Conservation (phyloP, 1,140 invertebrate species). For the Lepidotrigona ventralis region DNA sequence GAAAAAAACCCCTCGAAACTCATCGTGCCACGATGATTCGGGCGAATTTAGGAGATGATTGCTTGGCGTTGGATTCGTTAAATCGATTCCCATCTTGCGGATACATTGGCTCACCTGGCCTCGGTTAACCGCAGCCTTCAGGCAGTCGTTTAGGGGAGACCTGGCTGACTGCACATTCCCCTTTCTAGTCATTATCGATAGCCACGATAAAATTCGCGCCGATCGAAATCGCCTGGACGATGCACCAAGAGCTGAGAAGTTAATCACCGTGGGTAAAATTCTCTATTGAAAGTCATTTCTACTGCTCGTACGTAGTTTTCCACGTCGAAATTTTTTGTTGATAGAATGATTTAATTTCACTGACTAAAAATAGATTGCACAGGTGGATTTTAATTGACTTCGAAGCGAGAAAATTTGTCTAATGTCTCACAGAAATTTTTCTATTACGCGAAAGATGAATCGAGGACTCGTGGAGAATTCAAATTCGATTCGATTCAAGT, state of each 20-base stretch:
- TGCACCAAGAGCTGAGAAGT: neutral
- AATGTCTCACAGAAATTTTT: no score
- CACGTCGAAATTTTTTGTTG: no score
- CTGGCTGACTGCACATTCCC: constrained; percentile 29
- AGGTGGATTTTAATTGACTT: no score
- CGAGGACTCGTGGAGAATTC: no score
- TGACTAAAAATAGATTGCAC: no score
- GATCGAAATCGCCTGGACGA: constrained; percentile 42
- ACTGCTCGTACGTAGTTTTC: constrained; percentile 27
- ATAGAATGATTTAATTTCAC: no score
- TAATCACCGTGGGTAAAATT: no score
- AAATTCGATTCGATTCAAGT: no score
- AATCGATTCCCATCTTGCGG: constrained; percentile 69
- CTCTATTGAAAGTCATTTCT: no score
- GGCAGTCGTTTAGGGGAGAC: constrained; percentile 3
- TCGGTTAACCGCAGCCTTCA: constrained; percentile 64
- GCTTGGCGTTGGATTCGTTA: constrained; percentile 57
- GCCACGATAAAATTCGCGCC: constrained; percentile 57
- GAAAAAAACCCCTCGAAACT: neutral
- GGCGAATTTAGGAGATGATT: constrained; percentile 22
- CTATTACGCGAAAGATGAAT: no score
- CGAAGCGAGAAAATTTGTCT: no score
- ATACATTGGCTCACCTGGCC: constrained; percentile 59
- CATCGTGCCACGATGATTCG: neutral
- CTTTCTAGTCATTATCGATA: constrained; percentile 58